Conservation (phyloP, 1,140 invertebrate genomes). For the Papilio polyxenes region DNA sequence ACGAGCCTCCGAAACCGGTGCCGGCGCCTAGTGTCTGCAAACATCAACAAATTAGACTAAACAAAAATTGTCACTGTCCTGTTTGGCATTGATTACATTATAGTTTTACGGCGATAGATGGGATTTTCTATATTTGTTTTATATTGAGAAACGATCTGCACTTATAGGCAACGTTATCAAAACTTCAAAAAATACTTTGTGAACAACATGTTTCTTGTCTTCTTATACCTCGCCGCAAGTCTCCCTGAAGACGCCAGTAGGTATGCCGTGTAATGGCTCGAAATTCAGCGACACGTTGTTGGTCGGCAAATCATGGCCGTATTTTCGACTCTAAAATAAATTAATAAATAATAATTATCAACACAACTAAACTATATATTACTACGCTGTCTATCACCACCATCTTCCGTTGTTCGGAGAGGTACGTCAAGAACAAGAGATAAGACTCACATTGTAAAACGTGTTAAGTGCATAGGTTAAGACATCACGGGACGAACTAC, state of each 20-base stretch:
- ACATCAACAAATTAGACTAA: slow-evolving; percentile 29
- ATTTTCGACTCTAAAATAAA: slow-evolving; percentile 63
- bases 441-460: not conserved
- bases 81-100: no score
- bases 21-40: slow-evolving; percentile 56
- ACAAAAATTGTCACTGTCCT: not conserved
- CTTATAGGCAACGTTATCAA: no score
- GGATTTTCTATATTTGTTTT: no score
- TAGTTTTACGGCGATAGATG: no score
- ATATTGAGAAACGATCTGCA: no score
- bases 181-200: no score
- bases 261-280: slow-evolving; percentile 56
- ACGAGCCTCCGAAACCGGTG: slow-evolving; percentile 45
- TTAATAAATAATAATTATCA: not conserved
- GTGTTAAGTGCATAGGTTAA: not conserved
- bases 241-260: slow-evolving; percentile 64
- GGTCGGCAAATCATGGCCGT: slow-evolving; percentile 56
- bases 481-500: not conserved
- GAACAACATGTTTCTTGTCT: not conserved
- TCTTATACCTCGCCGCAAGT: slow-evolving; percentile 61
- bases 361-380: not conserved
- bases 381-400: not conserved
- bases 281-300: slow-evolving; percentile 52
- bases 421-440: not conserved
- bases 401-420: not conserved